Base-by-base conservation (phyloP, 53 echinoderm and acorn worm genomes). In the Astropecten irregularis region DNA sequence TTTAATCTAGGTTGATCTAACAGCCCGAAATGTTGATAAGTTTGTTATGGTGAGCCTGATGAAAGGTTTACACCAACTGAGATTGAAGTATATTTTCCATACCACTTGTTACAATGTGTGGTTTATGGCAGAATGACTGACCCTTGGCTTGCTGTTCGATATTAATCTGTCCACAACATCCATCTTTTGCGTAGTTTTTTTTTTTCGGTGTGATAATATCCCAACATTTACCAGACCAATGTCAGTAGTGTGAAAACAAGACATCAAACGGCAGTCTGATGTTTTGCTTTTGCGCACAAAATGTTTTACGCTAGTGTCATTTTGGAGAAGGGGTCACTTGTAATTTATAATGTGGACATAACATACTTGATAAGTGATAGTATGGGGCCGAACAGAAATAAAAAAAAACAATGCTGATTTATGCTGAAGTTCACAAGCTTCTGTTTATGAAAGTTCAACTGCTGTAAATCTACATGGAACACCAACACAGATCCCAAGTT, bases 391-490 rank as follows among this genome's bases (percentile, higher is more conserved):
- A 27, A 57, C 26, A n/a, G 76, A 42, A 34, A 56, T 76, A 76
- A n/a, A n/a, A n/a, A n/a, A n/a, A n/a, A n/a, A n/a, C n/a, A n/a
- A n/a, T n/a, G n/a, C n/a, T n/a, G n/a, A 79, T 61, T 79, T 79
- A 79, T 62, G 62, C 61, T 28, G 29, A 10, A 33, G 21, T 2
- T 44, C 32, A 27, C 39, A 19, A 79, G 48, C 30, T 14, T 5
- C 48, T 77, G 47, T 62, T 62, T 15, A 18, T 33, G 31, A 46
- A 19, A 56, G 47, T 46, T 47, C 21, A 42, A 48, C 32, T 27
- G 15, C 31, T 61, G 40, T 79, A 79, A 79, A 79, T 79, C 62
- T 79, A 47, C 38, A n/a, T n/a, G n/a, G n/a, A n/a, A n/a, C n/a
- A n/a, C n/a, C n/a, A n/a, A n/a, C n/a, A n/a, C n/a, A n/a, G n/a